Evolutionary conservation across 1,140 invertebrate species (phyloP), one percentile per base, ranked within the genome.

Genomic region (Polypedilum vanderplanki): DNA sequence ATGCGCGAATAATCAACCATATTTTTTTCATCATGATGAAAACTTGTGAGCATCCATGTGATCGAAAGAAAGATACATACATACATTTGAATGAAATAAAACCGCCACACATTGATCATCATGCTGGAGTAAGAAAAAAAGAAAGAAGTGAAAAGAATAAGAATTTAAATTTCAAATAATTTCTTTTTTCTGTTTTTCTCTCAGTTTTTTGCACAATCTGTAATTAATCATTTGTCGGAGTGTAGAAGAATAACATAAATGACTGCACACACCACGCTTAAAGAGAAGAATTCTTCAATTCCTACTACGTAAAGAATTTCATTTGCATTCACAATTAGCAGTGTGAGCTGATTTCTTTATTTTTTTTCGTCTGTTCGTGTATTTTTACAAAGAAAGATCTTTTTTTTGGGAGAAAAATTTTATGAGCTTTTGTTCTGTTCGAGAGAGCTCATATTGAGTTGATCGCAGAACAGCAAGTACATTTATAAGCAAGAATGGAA

Each of bases 1-100:
- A 70, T 70, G 65, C 65, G 65, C 65, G 65, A 70, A 70, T 70
- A 70, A 70, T 70, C 65, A n/a, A 70, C 65, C 65, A 70, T 57
- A 57, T 57, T 57, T 57, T 57, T 57, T n/a, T 57, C n/a, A 57
- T 57, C n/a, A n/a, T 57, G 46, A 57, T 57, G 46, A 57, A 57
- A 57, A 57, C 46, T 33, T 57, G 46, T 57, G 46, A 57, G 46
- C 46, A 57, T 57, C 10, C 46, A 57, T 57, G 46, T 57, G 46
- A 57, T 57, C 12, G 46, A 33, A 5, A 5, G n/a, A n/a, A 5
- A 33, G 24, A 33, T 33, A 33, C 24, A 33, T 33, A 33, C 24
- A 57, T 57, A 57, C 46, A 57, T 70, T 22, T 18, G 18, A 70
- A 70, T 70, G 65, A 70, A 70, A 20, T 70, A 70, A 57, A 70